Conservation (phyloP, 2,797 vertebrate genomes). For the Manis pentadactyla region DNA sequence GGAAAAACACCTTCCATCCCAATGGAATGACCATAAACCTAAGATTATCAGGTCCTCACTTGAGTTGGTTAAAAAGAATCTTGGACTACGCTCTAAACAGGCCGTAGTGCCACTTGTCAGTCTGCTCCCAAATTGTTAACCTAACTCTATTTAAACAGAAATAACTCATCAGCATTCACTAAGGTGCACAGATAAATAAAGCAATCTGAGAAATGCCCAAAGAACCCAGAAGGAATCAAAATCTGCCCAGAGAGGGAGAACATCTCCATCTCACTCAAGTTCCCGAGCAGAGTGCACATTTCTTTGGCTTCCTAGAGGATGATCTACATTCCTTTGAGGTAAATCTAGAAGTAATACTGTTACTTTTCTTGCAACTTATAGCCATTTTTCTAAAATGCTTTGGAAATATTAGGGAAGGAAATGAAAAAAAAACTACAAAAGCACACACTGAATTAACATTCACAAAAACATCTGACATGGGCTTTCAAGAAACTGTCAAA, state of each 20-base stretch:
- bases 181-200: neutral
- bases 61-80: neutral
- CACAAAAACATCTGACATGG: conserved; percentile 1
- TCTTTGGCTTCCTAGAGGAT: neutral
- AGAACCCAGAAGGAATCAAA: neutral
- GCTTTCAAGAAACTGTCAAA: conserved; percentile 34
- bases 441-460: conserved; percentile 27
- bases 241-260: neutral
- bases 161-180: neutral
- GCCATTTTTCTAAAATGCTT: neutral
- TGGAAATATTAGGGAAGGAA: neutral
- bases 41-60: neutral
- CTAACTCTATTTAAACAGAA: neutral
- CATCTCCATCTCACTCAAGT: neutral
- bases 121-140: neutral
- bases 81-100: neutral
- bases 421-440: conserved; percentile 52
- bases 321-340: neutral
- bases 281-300: neutral
- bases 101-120: neutral
- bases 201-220: neutral
- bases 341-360: neutral
- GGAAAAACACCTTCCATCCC: neutral
- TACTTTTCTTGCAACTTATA: neutral
- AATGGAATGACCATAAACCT: neutral